phyloP scores from a whole-genome alignment of 2,888 invertebrate genomes.

The Leucoma salicis region DNA sequence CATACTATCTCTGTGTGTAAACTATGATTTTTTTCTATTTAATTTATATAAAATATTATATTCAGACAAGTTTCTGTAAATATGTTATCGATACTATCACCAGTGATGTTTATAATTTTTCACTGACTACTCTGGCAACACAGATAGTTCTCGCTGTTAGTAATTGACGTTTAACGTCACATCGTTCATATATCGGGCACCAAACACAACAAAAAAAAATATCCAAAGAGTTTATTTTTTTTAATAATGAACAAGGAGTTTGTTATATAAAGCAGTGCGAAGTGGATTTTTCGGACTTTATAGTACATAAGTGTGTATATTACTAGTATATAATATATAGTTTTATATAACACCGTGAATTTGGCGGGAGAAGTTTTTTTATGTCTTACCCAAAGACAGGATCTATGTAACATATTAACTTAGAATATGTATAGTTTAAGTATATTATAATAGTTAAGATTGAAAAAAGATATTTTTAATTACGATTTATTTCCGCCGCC shows the following conservation, averaged over 20 bases:
- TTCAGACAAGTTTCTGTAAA: not conserved
- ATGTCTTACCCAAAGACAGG: conserved; percentile 39
- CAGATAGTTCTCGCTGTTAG: conserved; percentile 11
- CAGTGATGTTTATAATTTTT: conserved; percentile 2
- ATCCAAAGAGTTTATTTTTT: conserved; percentile 29
- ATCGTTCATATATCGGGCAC: conserved; percentile 9
- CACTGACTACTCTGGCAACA: conserved; percentile 17
- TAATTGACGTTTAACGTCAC: conserved; percentile 15
- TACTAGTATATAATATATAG: conserved; percentile 54
- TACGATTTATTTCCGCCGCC: conserved; percentile 63
- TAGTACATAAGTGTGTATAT: conserved; percentile 62
- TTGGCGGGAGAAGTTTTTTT: conserved; percentile 19
- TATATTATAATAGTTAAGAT: conserved; percentile 55
- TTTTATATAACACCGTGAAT: conserved; percentile 47
- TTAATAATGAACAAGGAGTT: conserved; percentile 5
- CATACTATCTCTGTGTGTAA: not conserved
- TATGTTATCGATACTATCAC: conserved; percentile 8
- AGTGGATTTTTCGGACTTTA: conserved; percentile 58
- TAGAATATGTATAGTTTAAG: conserved; percentile 50
- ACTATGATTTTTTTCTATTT: not conserved
- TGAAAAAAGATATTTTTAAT: conserved; percentile 75
- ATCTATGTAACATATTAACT: conserved; percentile 68
- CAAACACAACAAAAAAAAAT: conserved; percentile 17
- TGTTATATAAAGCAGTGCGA: conserved; percentile 51
- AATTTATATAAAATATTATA: conserved; percentile 2